These are phyloP conservation scores for Sphaerophoria rueppellii DNA, from an alignment of 2,888 invertebrate genomes.

Conservation along the genomic window DNA sequence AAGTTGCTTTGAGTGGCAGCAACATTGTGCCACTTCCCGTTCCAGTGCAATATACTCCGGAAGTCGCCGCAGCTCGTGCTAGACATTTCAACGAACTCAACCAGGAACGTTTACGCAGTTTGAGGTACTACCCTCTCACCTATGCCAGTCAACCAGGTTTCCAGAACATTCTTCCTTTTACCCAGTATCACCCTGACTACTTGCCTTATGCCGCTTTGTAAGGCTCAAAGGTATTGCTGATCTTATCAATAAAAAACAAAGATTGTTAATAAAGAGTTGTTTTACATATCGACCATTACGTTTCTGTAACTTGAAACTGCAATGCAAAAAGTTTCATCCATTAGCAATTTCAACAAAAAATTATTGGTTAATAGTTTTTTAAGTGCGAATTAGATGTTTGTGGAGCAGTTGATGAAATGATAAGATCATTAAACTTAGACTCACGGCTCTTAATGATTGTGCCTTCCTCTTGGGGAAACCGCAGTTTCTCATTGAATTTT, in stretches of 20 bases:
- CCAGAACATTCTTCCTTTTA: constrained; percentile 7
- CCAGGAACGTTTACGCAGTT: constrained; percentile 6
- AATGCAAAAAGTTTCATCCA: constrained; percentile 38
- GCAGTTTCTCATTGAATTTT: neutral
- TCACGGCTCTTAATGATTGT: neutral
- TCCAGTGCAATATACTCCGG: constrained; percentile 55
- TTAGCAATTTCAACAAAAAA: constrained; percentile 6
- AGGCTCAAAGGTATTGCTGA: neutral
- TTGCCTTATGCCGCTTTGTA: constrained; percentile 51
- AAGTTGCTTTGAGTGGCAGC: constrained; percentile 1
- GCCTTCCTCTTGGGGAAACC: neutral
- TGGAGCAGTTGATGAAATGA: constrained; percentile 20
- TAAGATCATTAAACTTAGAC: constrained; percentile 18
- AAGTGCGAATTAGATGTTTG: constrained; percentile 5
- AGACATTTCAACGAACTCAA: constrained; percentile 54
- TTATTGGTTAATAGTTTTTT: neutral
- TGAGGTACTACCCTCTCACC: neutral
- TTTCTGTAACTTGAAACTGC: constrained; percentile 14
- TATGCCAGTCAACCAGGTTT: constrained; percentile 22
- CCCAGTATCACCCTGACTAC: constrained; percentile 50
- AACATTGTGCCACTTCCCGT: neutral
- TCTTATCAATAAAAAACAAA: constrained; percentile 15
- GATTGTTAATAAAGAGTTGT: neutral
- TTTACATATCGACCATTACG: constrained; percentile 36
- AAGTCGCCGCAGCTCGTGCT: constrained; percentile 64